Base-by-base conservation (phyloP, 2,797 vertebrate genomes). In the Malurus splendens region DNA sequence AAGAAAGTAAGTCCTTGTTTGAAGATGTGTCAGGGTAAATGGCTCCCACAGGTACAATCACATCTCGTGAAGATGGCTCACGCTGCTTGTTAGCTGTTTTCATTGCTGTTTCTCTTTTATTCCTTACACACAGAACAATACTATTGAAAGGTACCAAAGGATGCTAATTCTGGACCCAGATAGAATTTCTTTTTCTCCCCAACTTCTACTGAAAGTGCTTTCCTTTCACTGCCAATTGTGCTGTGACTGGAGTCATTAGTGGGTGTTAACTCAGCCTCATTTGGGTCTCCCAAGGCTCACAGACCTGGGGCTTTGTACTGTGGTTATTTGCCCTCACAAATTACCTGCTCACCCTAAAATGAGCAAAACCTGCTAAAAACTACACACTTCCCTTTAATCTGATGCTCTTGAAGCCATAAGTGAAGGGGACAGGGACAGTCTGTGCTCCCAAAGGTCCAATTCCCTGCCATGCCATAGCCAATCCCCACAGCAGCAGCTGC, bases 51-150 rank as follows among this genome's bases (percentile, higher is more conserved):
- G 5, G 56, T 18, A 22, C 47, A 52, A 64, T 47, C 50, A 36
- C 12, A 41, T 42, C 52, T 45, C 64, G 11, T 55, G 45, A 41
- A 10, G 20, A 45, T 27, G 64, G 67, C 71, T 83, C 38, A 70
- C 54, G 30, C 27, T 61, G 67, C 41, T 85, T 8, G 0, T 83
- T 81, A 78, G 45, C 28, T 45, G 18, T 23, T 82, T 47, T 60
- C 18, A 70, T 30, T 56, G 33, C 23, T 79, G 72, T 30, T 82
- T 62, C 42, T 68, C 80, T 83, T 89, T 82, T 66, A 84, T 78
- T 88, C 86, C 55, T 56, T 70, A n/a, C 59, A 73, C 42, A 60
- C 4, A n/a, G 36, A 71, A 62, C 13, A 45, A n/a, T 1, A 1
- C 8, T 65, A 39, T 12, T 71, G 57, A 57, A 82, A 71, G 59